Evolutionary conservation across 1,140 invertebrate species (phyloP).

Genomic region (Halotydeus destructor): DNA sequence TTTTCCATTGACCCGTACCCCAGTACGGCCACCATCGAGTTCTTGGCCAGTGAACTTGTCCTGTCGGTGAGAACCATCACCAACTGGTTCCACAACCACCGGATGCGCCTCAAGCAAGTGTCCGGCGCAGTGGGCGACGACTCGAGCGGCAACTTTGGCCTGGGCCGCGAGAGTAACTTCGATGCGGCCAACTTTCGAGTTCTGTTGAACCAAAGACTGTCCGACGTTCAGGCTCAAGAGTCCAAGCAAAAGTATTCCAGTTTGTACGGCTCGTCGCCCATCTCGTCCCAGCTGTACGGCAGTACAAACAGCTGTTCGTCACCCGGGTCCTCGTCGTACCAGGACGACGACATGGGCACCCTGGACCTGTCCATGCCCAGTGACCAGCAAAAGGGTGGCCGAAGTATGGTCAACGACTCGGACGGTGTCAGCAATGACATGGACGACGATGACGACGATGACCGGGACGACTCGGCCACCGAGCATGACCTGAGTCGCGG

Average conservation of each 20-base stretch:
- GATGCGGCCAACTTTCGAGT: conserved; percentile 75
- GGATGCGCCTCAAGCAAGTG: conserved; percentile 85
- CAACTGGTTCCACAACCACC: conserved; percentile 99
- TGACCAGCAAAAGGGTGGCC: conserved; percentile 10
- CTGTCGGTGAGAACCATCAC: conserved; percentile 88
- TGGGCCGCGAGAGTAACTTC: conserved; percentile 29
- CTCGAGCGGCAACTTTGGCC: conserved; percentile 11
- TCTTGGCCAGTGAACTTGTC: conserved; percentile 66
- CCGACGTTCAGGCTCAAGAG: conserved; percentile 31
- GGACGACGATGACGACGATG: conserved; percentile 27
- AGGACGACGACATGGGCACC: conserved; percentile 17
- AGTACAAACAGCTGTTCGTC: conserved; percentile 14
- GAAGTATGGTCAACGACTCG: conserved; percentile 4
- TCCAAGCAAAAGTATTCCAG: background rate
- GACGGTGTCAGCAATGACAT: background rate
- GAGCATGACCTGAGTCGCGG: conserved; percentile 19
- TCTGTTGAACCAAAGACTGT: conserved; percentile 59
- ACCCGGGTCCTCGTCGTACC: conserved; percentile 8
- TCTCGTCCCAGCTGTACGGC: conserved; percentile 6
- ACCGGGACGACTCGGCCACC: conserved; percentile 27
- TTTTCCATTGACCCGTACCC: conserved; percentile 91
- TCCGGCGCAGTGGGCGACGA: conserved; percentile 37
- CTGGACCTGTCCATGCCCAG: conserved; percentile 52
- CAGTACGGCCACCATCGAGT: conserved; percentile 81
- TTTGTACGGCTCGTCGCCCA: background rate